Evolutionary conservation across 2,888 invertebrate species (phyloP).

Genomic region (Flexamia atlantica): DNA sequence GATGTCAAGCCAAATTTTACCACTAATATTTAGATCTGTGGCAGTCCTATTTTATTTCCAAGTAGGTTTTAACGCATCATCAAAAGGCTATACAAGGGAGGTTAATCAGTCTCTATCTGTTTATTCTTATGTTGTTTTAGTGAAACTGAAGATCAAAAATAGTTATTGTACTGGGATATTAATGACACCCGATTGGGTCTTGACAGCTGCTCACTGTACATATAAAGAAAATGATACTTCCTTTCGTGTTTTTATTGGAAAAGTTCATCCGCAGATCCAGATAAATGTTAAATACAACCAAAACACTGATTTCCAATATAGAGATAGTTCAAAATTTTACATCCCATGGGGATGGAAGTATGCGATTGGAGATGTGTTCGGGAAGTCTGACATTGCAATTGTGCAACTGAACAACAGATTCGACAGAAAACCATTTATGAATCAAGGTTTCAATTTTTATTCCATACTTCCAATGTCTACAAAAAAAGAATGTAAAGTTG

Average conservation of each 20-base stretch:
- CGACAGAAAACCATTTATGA: background rate
- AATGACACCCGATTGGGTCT: conserved; percentile 14
- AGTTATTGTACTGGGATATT: conserved; percentile 35
- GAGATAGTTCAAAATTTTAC: background rate
- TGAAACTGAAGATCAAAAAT: background rate
- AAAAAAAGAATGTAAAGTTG: conserved; percentile 11
- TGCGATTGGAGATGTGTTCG: background rate
- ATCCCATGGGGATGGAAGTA: conserved; percentile 5
- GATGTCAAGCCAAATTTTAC: conserved; percentile 10
- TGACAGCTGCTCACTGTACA: conserved; percentile 23
- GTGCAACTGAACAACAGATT: conserved; percentile 5
- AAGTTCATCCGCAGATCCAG: background rate
- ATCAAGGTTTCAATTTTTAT: background rate
- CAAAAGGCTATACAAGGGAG: background rate
- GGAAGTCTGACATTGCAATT: conserved; percentile 7
- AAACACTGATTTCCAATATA: background rate
- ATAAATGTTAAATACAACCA: background rate
- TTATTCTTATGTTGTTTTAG: conserved; percentile 25
- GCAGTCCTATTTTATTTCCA: conserved; percentile 19
- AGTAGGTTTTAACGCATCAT: background rate
- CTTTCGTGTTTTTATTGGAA: conserved; percentile 8
- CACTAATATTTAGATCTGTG: conserved; percentile 3
- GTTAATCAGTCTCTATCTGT: background rate
- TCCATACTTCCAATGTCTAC: background rate
- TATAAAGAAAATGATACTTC: background rate